Evolutionary conservation across 1,140 invertebrate genomes (phyloP).

Genomic region (Nasonia longicornis): DNA sequence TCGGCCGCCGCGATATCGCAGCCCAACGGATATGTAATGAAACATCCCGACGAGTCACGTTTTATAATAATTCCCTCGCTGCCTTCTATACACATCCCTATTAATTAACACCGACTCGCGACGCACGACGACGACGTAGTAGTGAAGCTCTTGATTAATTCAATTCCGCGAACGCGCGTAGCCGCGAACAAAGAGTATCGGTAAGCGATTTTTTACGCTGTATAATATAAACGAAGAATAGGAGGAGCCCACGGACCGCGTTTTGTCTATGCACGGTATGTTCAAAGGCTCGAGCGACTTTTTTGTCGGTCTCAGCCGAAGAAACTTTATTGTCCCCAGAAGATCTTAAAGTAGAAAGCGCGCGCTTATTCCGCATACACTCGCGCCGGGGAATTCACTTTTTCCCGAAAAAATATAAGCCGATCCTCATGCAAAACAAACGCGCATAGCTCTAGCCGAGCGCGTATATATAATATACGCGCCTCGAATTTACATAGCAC

Average conservation of each 20-base stretch:
- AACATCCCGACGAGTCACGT: conserved; percentile 56
- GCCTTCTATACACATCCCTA: conserved; percentile 49
- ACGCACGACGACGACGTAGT: not conserved
- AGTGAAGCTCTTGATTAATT: conserved; percentile 41
- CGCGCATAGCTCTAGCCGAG: not conserved
- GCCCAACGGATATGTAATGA: conserved; percentile 47
- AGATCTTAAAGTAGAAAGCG: not conserved
- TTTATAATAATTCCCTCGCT: conserved; percentile 54
- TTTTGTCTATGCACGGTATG: no score
- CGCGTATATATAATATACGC: not conserved
- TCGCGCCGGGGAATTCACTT: not conserved
- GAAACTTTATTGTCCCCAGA: not conserved
- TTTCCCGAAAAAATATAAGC: not conserved
- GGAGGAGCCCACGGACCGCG: no score
- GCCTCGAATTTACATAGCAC: not conserved
- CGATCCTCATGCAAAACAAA: not conserved
- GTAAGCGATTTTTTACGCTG: no score
- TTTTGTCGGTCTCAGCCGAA: not conserved
- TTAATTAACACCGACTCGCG: conserved; percentile 50
- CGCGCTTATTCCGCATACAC: no score
- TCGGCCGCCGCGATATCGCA: conserved; percentile 49
- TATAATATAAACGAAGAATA: no score
- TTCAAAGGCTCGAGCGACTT: no score
- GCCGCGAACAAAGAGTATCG: no score
- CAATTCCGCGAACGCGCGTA: conserved; percentile 28